Evolutionary conservation across 1,140 invertebrate species (phyloP), one percentile per base, ranked within the genome.

Genomic region (Bradysia coprophila): DNA sequence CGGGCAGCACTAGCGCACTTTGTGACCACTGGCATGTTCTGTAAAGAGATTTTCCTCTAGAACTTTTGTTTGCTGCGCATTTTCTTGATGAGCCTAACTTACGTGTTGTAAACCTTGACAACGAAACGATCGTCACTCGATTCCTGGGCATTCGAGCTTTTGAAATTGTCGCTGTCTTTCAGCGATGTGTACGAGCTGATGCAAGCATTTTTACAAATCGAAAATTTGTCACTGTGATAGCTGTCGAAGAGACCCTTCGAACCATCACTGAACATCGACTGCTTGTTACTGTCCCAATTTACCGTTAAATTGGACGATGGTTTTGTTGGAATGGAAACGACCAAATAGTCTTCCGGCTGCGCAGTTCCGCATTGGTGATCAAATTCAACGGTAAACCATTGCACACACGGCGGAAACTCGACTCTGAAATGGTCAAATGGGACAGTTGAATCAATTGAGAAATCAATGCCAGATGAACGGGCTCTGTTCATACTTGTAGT

Each of bases 301-400:
- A 5, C 23, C n/a, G 16, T 22, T 5, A 5, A n/a, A 3, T 8
- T 22, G 5, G 44, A 18, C 1, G 45, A 36, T 3, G 54, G 46
- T 15, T 56, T 46, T 41, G 54, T 66, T n/a, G 82, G 83, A 54
- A 87, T 80, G 50, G 78, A 94, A 11, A 96, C 65, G 48, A 91
- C 82, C 0, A 98, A 66, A 9, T 78, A 81, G 66, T 98, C 93
- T 63, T 97, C 93, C 0, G 81, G 75, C 61, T 97, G 93, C 1
- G 86, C 84, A 0, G 92, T 97, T 31, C 87, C 76, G 65, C 90
- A 93, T 41, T 82, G 75, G 0, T 85, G 73, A 54, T 94, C 91
- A 64, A 98, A 95, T 65, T 97, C 90, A 6, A 98, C 58, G 1
- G 81, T 80, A 52, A 97, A 71, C 86, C 91, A 96, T 47, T 88